Conservation (phyloP, 2,888 invertebrate species). For the Drosophila mercatorum region DNA sequence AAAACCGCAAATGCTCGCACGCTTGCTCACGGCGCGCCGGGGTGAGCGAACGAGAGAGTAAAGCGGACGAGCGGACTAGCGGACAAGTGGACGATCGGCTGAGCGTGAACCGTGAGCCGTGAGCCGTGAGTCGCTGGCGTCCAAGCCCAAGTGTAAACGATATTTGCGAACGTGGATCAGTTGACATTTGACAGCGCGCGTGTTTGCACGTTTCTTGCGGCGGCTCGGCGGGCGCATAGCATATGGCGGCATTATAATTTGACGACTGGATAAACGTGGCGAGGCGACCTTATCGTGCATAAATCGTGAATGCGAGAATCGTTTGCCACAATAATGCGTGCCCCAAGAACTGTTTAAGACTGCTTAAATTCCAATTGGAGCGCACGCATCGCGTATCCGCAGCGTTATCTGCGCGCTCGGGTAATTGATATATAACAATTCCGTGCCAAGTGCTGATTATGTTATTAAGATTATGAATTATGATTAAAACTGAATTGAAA, state of each 20-base stretch:
- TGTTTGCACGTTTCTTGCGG: constrained; percentile 62
- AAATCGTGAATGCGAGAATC: constrained; percentile 8
- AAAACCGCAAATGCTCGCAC: constrained; percentile 36
- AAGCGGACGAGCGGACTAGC: not conserved
- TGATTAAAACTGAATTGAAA: constrained; percentile 47
- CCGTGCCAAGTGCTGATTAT: constrained; percentile 60
- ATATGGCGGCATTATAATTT: constrained; percentile 17
- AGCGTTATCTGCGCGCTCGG: constrained; percentile 49
- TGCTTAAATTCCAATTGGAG: constrained; percentile 17
- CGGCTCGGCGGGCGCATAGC: constrained; percentile 15
- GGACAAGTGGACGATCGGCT: constrained; percentile 3
- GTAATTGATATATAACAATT: constrained; percentile 58
- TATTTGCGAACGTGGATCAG: constrained; percentile 83
- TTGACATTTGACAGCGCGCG: constrained; percentile 84
- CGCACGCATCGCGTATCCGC: constrained; percentile 39
- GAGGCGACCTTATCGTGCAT: constrained; percentile 7
- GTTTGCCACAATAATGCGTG: constrained; percentile 18
- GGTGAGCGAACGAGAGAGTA: constrained; percentile 17
- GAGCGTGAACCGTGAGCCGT: not conserved
- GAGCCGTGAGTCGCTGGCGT: constrained; percentile 26
- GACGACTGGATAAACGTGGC: constrained; percentile 3
- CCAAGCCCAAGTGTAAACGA: constrained; percentile 72
- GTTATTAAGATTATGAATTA: constrained; percentile 60
- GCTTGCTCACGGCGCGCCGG: constrained; percentile 6
- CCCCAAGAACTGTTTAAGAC: constrained; percentile 17